Conservation (phyloP, 2,797 vertebrate genomes). For the Borostomias antarcticus region DNA sequence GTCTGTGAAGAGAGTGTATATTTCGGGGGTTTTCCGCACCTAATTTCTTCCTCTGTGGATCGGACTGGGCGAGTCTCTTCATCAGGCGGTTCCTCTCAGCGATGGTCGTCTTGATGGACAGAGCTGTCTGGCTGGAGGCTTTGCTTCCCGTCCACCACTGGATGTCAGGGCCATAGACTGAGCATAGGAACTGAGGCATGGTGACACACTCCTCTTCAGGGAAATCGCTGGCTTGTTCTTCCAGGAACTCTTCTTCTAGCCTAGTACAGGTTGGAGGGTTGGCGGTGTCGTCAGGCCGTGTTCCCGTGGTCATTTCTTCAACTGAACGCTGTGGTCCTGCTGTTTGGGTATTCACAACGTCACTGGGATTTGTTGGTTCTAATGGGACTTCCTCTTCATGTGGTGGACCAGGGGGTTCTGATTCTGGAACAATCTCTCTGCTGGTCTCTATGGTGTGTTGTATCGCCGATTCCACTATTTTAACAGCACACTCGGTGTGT, state of each 20-base stretch:
- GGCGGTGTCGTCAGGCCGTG: neutral
- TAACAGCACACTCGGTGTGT: neutral
- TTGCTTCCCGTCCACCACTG: neutral
- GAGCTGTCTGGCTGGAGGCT: neutral
- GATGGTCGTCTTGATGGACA: conserved; percentile 10
- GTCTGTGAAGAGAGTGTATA: neutral
- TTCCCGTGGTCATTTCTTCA: neutral
- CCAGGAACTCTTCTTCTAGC: neutral
- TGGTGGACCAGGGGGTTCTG: neutral
- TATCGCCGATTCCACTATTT: neutral
- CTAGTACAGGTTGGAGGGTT: neutral
- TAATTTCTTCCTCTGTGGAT: neutral
- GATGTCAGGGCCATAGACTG: neutral
- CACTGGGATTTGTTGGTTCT: neutral
- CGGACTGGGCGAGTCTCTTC: neutral
- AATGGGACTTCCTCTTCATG: neutral
- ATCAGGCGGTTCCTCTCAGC: conserved; percentile 15
- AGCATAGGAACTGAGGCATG: neutral
- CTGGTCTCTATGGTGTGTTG: neutral
- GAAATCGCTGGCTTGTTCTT: neutral
- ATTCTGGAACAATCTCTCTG: neutral
- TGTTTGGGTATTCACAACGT: neutral
- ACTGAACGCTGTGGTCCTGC: neutral
- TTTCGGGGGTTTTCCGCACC: conserved; percentile 5
- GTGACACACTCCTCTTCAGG: neutral